Evolutionary conservation across 2,797 vertebrate genomes (phyloP), one percentile per base, ranked within the genome.

Genomic region (Lophius americanus): DNA sequence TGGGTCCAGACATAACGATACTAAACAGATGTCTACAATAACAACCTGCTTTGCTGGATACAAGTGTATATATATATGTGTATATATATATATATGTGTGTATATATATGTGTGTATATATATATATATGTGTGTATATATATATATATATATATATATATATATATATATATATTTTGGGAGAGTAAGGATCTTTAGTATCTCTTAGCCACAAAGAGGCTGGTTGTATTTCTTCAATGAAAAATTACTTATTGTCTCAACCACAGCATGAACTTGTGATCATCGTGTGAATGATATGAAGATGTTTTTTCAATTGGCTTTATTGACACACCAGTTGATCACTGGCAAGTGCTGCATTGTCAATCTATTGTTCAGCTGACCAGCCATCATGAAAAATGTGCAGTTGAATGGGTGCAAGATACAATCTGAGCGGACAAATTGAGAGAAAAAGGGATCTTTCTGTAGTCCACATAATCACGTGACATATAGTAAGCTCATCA

Each of bases 301-400:
- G 62, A 11, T 0, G 0, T 49, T 51, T 53, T 51, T 68, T 73
- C 39, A 32, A 50, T 56, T 51, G 13, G 35, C 56, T 62, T 61
- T 32, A 51, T 70, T 60, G 53, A 68, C 57, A 51, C 6, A 4
- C 48, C 23, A 48, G 10, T 42, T 66, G 47, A 75, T 60, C 54
- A 48, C 46, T 51, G 61, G 65, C 68, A 65, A 75, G 47, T 69
- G 60, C 11, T 65, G 10, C 9, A 41, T 70, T 81, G 48, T 55
- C 7, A n/a, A 13, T 47, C 32, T 7, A 54, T 65, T 59, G 42
- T 64, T 60, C 60, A 51, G 46, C 35, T 58, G 48, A 79, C 72
- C 43, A 42, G 46, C 35, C 14, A 32, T 54, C 4, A 6, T 58
- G 11, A 55, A 9, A 59, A 41, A 43, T 39, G 12, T 33, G 1